Conservation (phyloP, 2,113 vertebrate genomes). For the Urocynchramus pylzowi region DNA sequence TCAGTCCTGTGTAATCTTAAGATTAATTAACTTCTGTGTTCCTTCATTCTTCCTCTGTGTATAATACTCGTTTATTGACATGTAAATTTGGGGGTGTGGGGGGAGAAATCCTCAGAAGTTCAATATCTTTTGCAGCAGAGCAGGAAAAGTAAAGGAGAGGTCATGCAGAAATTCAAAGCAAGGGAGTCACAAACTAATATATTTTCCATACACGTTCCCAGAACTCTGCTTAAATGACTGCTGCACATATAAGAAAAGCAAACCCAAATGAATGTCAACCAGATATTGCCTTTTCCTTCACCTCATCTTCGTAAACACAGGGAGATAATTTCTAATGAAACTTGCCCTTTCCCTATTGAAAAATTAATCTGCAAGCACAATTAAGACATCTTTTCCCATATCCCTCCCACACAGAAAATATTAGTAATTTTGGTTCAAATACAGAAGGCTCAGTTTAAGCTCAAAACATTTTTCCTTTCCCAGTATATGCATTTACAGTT, state of each 20-base stretch:
- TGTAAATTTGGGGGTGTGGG: background rate
- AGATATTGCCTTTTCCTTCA: background rate
- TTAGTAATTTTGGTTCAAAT: background rate
- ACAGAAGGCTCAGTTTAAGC: background rate
- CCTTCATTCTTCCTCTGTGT: background rate
- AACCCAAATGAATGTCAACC: background rate
- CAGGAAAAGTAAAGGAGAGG: background rate
- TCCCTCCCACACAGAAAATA: background rate
- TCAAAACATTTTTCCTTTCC: background rate
- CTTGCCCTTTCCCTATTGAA: background rate
- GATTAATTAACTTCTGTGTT: conserved; percentile 42
- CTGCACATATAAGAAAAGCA: background rate
- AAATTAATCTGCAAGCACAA: background rate
- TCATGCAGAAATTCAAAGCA: background rate
- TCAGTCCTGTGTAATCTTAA: background rate
- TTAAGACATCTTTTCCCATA: background rate
- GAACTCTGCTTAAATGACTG: background rate
- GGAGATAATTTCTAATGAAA: background rate
- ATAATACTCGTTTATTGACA: conserved; percentile 25
- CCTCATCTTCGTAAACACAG: background rate
- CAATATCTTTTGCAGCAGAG: conserved; percentile 1
- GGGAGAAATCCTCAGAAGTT: background rate
- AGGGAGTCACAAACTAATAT: background rate
- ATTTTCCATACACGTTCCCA: background rate
- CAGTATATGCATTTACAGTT: background rate